Evolutionary conservation across 2,888 invertebrate genomes (phyloP), one percentile per base, ranked within the genome.

Genomic region (Drosophila pegasa): DNA sequence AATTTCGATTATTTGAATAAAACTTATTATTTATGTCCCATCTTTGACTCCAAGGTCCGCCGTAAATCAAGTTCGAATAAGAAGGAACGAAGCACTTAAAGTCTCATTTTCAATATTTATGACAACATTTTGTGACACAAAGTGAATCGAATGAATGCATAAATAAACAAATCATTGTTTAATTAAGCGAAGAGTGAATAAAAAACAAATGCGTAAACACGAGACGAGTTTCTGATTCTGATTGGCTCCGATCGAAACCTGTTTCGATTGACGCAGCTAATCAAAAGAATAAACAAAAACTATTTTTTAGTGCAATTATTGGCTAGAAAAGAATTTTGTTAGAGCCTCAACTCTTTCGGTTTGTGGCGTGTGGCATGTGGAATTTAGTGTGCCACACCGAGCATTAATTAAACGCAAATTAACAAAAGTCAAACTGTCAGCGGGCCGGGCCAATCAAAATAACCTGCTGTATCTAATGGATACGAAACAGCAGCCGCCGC

Each of bases 391-490:
- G 56, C 25, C 55, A 59, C 55, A 59, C 48, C 48, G 55, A 67
- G 35, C 80, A 75, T 79, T 81, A 83, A 83, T 79, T 79, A 86
- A 80, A 70, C 69, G 69, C 77, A 81, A 83, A 81, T 83, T 81
- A 73, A 69, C 68, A 58, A 61, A 64, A 81, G 79, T 85, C 79
- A 81, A 83, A 83, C 87, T 81, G 83, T 83, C 83, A 83, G 76
- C 83, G 68, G 67, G 72, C 64, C 58, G 56, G 61, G 71, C 71
- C 74, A 86, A 86, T 86, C 81, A 77, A 77, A 77, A 83, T 75
- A 78, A 73, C 73, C 81, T 81, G 73, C 81, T 63, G 48, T 67
- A 80, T 83, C 80, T 78, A 70, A 80, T 69, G 50, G 78, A 75
- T 58, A 65, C 69, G 41, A 69, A 51, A 58, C 59, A 50, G 69